Evolutionary conservation across 2,888 invertebrate genomes (phyloP), one percentile per base, ranked within the genome.

Genomic region (Listrodromus nycthemerus): DNA sequence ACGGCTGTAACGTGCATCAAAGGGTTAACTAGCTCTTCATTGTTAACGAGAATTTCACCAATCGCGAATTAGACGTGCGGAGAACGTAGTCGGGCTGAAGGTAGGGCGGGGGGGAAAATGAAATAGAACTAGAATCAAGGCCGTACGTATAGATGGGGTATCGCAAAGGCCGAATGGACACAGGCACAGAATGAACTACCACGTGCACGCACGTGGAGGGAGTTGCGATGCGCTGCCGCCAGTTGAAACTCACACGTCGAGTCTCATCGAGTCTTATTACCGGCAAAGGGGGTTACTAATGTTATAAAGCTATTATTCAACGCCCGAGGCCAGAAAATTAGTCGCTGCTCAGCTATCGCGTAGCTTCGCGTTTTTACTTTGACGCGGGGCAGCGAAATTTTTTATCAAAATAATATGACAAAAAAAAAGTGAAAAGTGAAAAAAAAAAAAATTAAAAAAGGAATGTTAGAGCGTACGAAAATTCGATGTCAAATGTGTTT

Each of bases 261-360:
- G 13, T 5, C 27, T 10, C 27, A 24, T 19, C 3, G 27, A 24
- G 13, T 5, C 58, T 58, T 27, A 58, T 58, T 58, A 58, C 27
- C 58, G 58, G 58, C 58, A 27, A 58, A 58, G 58, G 58, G 58
- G 21, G 21, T 24, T 24, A 13, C 58, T 58, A 58, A 58, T 58
- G 58, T 58, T 58, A 58, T 58, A 58, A 58, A 58, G 24, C 58
- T 16, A 58, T 58, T 21, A 58, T 58, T 58, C 58, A 58, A 58
- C 58, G 58, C 58, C 58, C 58, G 58, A 58, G 58, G 58, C 58
- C 58, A 58, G 58, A 58, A 58, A 58, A 58, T 58, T 58, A 58
- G 24, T 58, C 24, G 24, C 21, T 27, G 27, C 27, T 21, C 19
- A 19, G 52, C 52, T 21, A 8, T 21, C 21, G 19, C 52, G 19